These are phyloP conservation scores for Barnardius zonarius DNA, from an alignment of 2,113 vertebrate species.

Conservation along the genomic window DNA sequence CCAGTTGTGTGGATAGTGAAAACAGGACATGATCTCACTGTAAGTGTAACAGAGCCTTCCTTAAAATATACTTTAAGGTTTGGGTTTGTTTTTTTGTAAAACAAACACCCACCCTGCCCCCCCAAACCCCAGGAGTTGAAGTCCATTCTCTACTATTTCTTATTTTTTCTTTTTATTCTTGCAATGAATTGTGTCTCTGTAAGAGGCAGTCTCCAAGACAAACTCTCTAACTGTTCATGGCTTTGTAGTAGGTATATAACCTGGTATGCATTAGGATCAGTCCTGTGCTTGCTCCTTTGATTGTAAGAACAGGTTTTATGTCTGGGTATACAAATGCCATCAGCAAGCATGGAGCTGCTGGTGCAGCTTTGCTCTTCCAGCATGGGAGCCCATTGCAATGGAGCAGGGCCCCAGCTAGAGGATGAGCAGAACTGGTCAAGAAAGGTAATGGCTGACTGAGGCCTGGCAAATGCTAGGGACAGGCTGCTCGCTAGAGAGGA, in stretches of 20 bases:
- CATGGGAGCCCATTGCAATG: neutral
- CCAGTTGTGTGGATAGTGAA: neutral
- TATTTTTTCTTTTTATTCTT: too few species aligned
- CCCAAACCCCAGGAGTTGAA: neutral
- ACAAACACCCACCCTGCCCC: neutral
- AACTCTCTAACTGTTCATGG: neutral
- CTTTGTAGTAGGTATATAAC: neutral
- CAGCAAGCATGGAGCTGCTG: neutral
- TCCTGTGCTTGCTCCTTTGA: neutral
- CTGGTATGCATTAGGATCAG: neutral
- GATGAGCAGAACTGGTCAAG: neutral
- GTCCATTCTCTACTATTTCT: neutral
- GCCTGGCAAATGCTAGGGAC: neutral
- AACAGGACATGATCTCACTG: neutral
- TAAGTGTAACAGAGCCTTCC: neutral
- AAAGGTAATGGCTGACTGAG: neutral
- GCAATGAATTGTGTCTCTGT: neutral
- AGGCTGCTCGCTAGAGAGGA: neutral
- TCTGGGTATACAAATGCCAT: neutral
- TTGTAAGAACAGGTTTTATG: neutral
- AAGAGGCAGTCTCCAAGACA: neutral
- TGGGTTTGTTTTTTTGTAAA: neutral
- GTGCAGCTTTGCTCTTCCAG: neutral
- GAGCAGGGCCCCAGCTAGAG: neutral
- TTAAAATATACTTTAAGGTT: neutral